Conservation (phyloP, 2,113 vertebrate species). For the Tragelaphus imberbis region DNA sequence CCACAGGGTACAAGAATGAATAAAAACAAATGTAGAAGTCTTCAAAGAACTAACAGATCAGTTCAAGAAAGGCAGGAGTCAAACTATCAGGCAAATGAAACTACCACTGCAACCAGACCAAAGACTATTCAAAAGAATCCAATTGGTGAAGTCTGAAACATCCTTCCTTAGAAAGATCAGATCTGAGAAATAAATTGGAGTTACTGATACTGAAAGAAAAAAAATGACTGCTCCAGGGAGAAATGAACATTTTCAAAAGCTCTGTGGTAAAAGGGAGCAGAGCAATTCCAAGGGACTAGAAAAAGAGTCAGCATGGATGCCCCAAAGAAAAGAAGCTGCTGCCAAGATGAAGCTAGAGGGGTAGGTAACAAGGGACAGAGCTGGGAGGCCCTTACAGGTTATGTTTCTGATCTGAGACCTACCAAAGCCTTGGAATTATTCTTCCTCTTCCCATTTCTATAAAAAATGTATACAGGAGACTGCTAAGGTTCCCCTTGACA, state of each 20-base stretch:
- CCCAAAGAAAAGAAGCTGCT: not conserved
- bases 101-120: not conserved
- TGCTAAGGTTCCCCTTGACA: not conserved
- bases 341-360: not conserved
- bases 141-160: not conserved
- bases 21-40: not conserved
- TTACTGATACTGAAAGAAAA: not conserved
- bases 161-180: not conserved
- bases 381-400: not conserved
- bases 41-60: not conserved
- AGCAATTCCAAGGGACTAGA: not conserved
- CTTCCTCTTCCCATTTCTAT: not conserved
- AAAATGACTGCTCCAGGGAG: not conserved
- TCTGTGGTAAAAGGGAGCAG: not conserved
- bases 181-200: not conserved
- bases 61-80: not conserved
- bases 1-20: not conserved
- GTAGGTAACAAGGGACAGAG: not conserved
- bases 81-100: not conserved
- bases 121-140: not conserved
- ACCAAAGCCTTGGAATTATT: not conserved
- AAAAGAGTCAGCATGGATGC: not conserved
- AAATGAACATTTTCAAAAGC: not conserved
- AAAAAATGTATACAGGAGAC: not conserved
- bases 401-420: not conserved